Conservation (phyloP, 2,888 invertebrate genomes). For the Marronus borbonicus region DNA sequence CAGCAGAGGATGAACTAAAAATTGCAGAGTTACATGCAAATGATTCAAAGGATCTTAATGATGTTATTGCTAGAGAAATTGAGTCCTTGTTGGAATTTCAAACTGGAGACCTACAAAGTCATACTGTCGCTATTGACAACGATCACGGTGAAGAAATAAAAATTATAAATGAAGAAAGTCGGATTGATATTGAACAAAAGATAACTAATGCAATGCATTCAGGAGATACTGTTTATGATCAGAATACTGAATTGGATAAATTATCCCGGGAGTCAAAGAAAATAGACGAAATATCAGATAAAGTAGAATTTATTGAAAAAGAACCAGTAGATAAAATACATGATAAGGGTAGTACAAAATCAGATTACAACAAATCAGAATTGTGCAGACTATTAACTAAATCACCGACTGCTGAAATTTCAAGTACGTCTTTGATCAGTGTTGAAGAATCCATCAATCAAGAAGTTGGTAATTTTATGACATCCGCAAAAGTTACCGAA, state of each 20-base stretch:
- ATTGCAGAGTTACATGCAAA: constrained; percentile 11
- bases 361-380: constrained; percentile 33
- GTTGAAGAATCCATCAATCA: constrained; percentile 17
- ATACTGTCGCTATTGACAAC: constrained; percentile 18
- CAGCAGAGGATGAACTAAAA: constrained; percentile 20
- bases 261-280: not conserved
- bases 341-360: constrained; percentile 11
- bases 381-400: not conserved
- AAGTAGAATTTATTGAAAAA: constrained; percentile 5
- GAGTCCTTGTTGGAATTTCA: constrained; percentile 41
- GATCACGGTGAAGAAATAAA: not conserved
- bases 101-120: constrained; percentile 18
- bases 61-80: constrained; percentile 40
- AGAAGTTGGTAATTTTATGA: constrained; percentile 13
- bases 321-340: constrained; percentile 17
- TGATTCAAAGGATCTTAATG: constrained; percentile 38
- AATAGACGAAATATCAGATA: constrained; percentile 9
- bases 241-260: not conserved
- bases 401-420: constrained; percentile 45
- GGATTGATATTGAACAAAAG: constrained; percentile 27
- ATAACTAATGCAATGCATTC: not conserved
- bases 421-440: constrained; percentile 26
- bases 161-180: constrained; percentile 16
- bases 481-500: constrained; percentile 48
- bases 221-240: not conserved